Conservation (phyloP, 2,888 invertebrate species). For the Lepidocyrtinus sp. region DNA sequence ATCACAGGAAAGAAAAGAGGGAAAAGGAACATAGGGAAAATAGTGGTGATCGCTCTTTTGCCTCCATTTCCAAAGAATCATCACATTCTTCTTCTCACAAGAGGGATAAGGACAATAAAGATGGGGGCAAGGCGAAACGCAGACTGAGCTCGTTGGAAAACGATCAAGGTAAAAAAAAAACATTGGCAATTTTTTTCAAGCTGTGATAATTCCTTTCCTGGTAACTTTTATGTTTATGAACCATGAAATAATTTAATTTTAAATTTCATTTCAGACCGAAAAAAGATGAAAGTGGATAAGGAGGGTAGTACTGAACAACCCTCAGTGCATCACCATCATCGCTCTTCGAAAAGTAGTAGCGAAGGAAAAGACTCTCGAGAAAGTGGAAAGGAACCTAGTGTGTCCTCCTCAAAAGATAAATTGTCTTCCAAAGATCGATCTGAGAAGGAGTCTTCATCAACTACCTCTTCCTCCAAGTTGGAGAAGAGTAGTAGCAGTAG, state of each 20-base stretch:
- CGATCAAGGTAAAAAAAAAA: conserved; percentile 54
- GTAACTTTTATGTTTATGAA: background rate
- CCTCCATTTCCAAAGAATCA: conserved; percentile 58
- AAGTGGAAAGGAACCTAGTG: conserved; percentile 26
- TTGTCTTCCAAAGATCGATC: conserved; percentile 43
- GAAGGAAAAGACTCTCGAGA: conserved; percentile 31
- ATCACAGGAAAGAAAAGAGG: conserved; percentile 60
- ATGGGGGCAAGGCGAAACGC: conserved; percentile 64
- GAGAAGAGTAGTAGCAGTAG: conserved; percentile 19
- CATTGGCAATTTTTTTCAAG: conserved; percentile 25
- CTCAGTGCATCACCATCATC: conserved; percentile 51
- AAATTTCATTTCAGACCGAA: conserved; percentile 49
- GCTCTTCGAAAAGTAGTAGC: conserved; percentile 54
- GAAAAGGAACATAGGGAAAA: conserved; percentile 61
- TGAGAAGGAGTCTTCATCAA: conserved; percentile 31
- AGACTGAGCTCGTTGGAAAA: conserved; percentile 65
- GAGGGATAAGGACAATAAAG: conserved; percentile 64
- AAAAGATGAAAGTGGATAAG: conserved; percentile 67
- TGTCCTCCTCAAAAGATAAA: conserved; percentile 40
- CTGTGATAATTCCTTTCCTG: conserved; percentile 45
- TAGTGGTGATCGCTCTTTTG: conserved; percentile 32
- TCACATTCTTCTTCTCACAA: conserved; percentile 64
- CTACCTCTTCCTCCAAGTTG: background rate
- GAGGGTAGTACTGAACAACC: conserved; percentile 31
- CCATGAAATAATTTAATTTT: background rate